A percentile compares a stretch with the other conserved stretches of the same genome.
Conservation (phyloP, 2,797 vertebrate genomes). For the Cuculus canorus region DNA sequence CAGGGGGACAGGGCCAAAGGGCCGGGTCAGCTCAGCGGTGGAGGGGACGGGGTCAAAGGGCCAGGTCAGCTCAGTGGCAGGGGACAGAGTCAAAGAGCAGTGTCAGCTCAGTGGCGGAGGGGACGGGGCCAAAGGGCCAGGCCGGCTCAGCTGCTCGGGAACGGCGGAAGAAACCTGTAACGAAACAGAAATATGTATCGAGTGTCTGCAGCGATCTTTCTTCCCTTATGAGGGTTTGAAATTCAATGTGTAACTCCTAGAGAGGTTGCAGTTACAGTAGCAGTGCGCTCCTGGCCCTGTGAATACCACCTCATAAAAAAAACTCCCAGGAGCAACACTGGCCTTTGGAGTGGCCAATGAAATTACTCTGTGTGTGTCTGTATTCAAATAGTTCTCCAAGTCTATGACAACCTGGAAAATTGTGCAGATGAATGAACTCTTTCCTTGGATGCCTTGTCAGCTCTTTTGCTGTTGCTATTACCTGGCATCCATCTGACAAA, state of each 20-base stretch:
- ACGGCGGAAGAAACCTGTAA: neutral
- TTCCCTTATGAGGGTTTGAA: rapidly evolving
- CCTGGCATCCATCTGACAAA: neutral
- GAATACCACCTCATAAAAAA: neutral
- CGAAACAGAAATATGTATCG: neutral
- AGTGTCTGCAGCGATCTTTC: neutral
- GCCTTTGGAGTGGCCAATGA: neutral
- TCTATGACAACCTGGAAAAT: neutral
- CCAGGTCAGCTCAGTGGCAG: no score
- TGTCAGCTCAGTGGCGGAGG: no score
- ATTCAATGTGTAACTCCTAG: no score
- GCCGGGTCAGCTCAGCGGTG: no score
- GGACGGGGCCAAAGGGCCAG: no score
- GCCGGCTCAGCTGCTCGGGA: neutral
- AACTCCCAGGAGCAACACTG: neutral
- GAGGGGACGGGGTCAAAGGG: no score
- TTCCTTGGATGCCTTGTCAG: neutral
- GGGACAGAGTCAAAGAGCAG: no score
- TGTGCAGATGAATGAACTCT: neutral
- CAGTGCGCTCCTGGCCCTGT: rapidly evolving
- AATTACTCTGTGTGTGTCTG: rapidly evolving
- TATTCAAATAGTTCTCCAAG: neutral
- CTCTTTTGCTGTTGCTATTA: neutral
- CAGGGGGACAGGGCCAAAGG: no score
- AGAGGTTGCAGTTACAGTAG: neutral